Percentiles rank a stretch among this genome's conserved stretches.
Conservation (phyloP, 2,797 vertebrate genomes). For the Psittacula derbiana region DNA sequence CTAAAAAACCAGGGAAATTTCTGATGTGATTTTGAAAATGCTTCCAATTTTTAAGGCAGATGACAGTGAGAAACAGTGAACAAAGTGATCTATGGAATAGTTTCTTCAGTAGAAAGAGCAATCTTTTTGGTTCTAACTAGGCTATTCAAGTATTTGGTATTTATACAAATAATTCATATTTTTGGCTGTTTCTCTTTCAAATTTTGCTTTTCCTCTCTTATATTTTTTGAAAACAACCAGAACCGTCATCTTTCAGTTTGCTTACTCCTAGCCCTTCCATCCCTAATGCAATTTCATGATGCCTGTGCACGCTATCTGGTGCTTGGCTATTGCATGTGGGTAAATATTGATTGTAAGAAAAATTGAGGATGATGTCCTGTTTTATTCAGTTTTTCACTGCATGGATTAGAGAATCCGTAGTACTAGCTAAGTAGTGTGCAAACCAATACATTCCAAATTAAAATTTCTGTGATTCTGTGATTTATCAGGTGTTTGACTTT, state of each 20-base stretch:
- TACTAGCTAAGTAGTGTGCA: not conserved
- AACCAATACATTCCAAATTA: not conserved
- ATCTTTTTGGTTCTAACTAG: not conserved
- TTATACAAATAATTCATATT: not conserved
- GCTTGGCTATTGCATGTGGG: not conserved
- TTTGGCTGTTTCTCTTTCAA: not conserved
- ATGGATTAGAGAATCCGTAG: not conserved
- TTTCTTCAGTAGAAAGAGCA: not conserved
- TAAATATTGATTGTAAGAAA: not conserved
- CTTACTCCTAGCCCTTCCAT: not conserved
- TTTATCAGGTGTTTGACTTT: not conserved
- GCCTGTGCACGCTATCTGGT: not conserved
- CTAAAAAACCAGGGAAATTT: not conserved
- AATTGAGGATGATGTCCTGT: not conserved
- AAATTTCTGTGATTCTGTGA: not conserved
- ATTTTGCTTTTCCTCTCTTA: not conserved
- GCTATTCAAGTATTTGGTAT: not conserved
- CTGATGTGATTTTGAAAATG: not conserved
- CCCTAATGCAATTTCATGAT: not conserved
- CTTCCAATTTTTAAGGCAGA: not conserved
- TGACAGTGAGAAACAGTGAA: not conserved
- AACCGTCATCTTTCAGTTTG: not conserved
- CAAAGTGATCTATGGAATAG: not conserved
- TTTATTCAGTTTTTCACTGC: not conserved
- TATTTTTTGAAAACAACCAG: not conserved